Base-by-base conservation (phyloP, 2,113 vertebrate genomes). In the Naja naja region DNA sequence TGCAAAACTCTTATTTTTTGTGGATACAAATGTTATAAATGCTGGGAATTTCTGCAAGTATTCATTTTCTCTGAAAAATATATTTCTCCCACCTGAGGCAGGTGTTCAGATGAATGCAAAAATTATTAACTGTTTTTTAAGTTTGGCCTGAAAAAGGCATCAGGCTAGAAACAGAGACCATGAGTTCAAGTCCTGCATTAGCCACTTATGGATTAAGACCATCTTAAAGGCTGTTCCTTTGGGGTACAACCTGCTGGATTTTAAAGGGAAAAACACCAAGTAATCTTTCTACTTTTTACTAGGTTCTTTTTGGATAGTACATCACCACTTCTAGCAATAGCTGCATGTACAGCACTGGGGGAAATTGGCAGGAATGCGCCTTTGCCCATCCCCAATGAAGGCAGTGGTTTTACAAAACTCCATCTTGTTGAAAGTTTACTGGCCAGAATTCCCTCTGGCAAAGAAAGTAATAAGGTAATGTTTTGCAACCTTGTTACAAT, bases 351-450 rank as follows among this genome's bases (percentile, higher is more conserved):
- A 0, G 99, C 99, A 91, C 96, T 99, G 86, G 99, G 99, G 43
- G 99, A 99, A 97, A 98, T 99, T 25, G 98, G 98, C 47, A 98
- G 99, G 18, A 99, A 99, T 1, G 99, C 99, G 1, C 93, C 98
- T 34, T 97, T 99, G 93, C 98, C 98, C 5, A 98, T 99, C 85
- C 98, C 98, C 47, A 97, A 96, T 0, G 99, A 99, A 85, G 99
- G 99, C 4, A 94, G 98, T 34, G 99, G 98, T 60, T 98, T 99
- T 96, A 98, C 98, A 94, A 99, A 99, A 95, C 96, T 99, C 30
- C 97, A 98, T 27, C 97, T 98, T 69, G 98, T 99, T 93, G 99
- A 99, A 96, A 99, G 98, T 93, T 97, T 99, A 93, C 95, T 99
- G 56, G 98, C 98, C 30, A 98, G 98, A 94, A 99, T 99, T 93